Evolutionary conservation across 2,113 vertebrate genomes (phyloP).

Genomic region (Toxotes jaculatrix): DNA sequence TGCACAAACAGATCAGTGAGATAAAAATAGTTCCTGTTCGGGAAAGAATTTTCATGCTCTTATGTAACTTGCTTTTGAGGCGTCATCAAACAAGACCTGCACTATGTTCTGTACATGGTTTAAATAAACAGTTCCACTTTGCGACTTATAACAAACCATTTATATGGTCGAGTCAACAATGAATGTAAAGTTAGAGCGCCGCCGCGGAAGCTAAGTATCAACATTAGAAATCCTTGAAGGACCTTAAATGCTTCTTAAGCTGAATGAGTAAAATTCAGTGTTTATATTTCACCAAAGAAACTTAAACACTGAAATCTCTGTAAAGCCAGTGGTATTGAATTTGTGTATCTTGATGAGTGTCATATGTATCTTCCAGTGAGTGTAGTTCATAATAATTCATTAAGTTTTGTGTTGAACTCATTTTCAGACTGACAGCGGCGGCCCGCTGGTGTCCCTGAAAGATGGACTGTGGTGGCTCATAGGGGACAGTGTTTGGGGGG

Average conservation of each 20-base stretch:
- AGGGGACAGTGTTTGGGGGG: constrained; percentile 89
- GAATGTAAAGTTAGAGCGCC: too few relatives aligned
- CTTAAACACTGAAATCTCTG: background rate
- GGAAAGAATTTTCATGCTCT: constrained; percentile 46
- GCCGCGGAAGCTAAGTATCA: too few relatives aligned
- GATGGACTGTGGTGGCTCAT: constrained; percentile 88
- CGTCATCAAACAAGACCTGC: constrained; percentile 33
- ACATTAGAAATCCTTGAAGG: background rate
- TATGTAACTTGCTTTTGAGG: constrained; percentile 45
- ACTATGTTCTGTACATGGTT: constrained; percentile 40
- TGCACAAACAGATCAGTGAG: background rate
- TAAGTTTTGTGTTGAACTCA: background rate
- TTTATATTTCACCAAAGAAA: background rate
- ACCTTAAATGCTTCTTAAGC: background rate
- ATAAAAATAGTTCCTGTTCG: constrained; percentile 26
- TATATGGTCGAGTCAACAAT: too few relatives aligned
- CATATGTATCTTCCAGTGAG: background rate
- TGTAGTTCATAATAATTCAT: background rate
- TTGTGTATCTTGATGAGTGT: background rate
- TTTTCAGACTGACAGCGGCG: constrained; percentile 87
- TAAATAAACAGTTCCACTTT: constrained; percentile 31
- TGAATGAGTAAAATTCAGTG: background rate
- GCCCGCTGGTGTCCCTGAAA: constrained; percentile 85
- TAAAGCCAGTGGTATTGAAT: background rate
- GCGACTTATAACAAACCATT: background rate